Base-by-base conservation (phyloP, 2,888 invertebrate genomes). In the Lasius fuliginosus region DNA sequence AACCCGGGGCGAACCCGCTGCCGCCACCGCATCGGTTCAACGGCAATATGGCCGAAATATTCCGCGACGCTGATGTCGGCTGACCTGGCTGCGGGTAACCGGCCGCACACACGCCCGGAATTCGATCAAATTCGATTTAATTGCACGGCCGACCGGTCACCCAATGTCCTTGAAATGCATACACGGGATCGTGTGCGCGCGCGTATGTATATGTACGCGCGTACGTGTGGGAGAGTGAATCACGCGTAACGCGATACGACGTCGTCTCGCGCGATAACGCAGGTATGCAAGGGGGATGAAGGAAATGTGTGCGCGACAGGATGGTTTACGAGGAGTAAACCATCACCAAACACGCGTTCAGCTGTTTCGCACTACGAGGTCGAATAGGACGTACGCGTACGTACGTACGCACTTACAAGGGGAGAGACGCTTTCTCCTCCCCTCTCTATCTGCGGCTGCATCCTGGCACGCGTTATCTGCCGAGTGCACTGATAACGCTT, bases 301-400 rank as follows among this genome's bases (percentile, higher is more conserved):
- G 67, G 56, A 83, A 83, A 86, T 83, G 86, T 85, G 86, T 85
- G 88, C 86, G 90, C 85, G 87, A 87, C 87, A 81, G 86, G 86
- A 83, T 90, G 83, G 87, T 91, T 91, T 91, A 91, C 91, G 91
- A 91, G 89, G 88, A 89, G 90, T 89, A 91, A 91, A 91, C n/a
- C n/a, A n/a, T n/a, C n/a, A n/a, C n/a, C n/a, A n/a, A n/a, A n/a
- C n/a, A n/a, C 91, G 89, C 87, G 89, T 85, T 85, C 85, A 87
- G 86, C 84, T 87, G 86, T 90, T 90, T 90, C 87, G 87, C 89
- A 83, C 87, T 85, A 83, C 74, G 86, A 83, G 88, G 76, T 87
- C 86, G 86, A 82, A 86, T 84, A 33, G 86, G 86, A 83, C 88
- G 15, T 60, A 42, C 53, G 49, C 18, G 6, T 18, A 23, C 23